Conservation (phyloP, 2,888 invertebrate genomes). For the Biston stratarius region DNA sequence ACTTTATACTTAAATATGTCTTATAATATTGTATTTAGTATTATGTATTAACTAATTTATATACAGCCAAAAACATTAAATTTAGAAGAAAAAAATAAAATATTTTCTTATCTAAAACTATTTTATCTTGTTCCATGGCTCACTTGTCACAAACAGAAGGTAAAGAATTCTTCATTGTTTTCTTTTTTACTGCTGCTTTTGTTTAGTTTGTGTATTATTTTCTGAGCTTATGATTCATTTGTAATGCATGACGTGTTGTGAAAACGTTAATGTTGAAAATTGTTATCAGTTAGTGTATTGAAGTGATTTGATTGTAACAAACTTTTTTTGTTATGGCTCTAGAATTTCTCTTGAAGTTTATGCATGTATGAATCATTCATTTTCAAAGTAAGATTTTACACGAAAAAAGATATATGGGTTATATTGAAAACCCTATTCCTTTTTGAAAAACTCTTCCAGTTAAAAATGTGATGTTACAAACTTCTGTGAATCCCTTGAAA, state of each 20-base stretch:
- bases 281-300: conserved; percentile 1
- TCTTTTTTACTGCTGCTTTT: conserved; percentile 31
- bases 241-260: conserved; percentile 16
- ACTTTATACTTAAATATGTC: too few species aligned
- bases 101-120: conserved; percentile 17
- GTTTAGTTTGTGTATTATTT: conserved; percentile 21
- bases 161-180: conserved; percentile 56
- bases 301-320: background rate
- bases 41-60: too few species aligned
- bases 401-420: too few species aligned
- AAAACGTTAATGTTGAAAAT: background rate
- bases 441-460: too few species aligned
- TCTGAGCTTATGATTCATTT: conserved; percentile 15
- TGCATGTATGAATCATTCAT: too few species aligned
- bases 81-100: background rate
- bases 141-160: conserved; percentile 75
- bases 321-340: too few species aligned
- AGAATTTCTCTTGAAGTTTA: too few species aligned
- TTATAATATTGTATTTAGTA: too few species aligned
- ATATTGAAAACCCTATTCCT: too few species aligned
- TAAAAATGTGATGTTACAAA: too few species aligned
- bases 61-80: background rate
- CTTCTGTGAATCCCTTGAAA: too few species aligned
- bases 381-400: too few species aligned
- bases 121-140: conserved; percentile 80